These are phyloP conservation scores for Haliclona indistincta DNA, from an alignment of 37 sponge, comb jelly and placozoan species.

Conservation along the genomic window DNA sequence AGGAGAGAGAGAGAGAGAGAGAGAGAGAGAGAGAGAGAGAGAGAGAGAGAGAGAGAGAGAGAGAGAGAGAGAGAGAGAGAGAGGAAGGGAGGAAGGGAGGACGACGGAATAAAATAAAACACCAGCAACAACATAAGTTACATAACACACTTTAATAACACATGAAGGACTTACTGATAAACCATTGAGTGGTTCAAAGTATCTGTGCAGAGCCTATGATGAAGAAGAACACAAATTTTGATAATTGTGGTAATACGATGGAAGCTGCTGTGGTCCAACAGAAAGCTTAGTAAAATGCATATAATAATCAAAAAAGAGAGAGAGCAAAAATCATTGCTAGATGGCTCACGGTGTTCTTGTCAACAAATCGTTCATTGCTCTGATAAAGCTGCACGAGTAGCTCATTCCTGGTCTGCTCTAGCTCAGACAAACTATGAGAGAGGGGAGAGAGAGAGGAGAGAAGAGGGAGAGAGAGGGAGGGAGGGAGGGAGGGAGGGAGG, in stretches of 20 bases:
- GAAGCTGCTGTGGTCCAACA: too few relatives aligned
- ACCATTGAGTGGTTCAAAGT: slow-evolving; percentile 70
- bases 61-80: not conserved
- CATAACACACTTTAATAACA: not conserved
- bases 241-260: not conserved
- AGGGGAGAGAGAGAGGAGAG: not conserved
- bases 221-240: not conserved
- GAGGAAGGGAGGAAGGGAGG: not conserved
- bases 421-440: slow-evolving; percentile 63
- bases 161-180: slow-evolving; percentile 53
- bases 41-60: not conserved
- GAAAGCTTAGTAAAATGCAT: not conserved
- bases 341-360: slow-evolving; percentile 78
- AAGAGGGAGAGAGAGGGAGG: not conserved
- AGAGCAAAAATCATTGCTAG: not conserved
- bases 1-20: not conserved
- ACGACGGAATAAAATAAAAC: too few relatives aligned
- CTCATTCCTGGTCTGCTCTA: slow-evolving; percentile 90
- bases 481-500: slow-evolving; percentile 1
- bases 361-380: slow-evolving; percentile 72
- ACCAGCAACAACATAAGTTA: too few relatives aligned
- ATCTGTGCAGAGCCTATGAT: slow-evolving; percentile 69
- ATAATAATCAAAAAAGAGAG: not conserved
- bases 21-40: not conserved
- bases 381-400: slow-evolving; percentile 86